Evolutionary conservation across 2,888 invertebrate genomes (phyloP), one percentile per base, ranked within the genome.

Genomic region (Crossocerus cetratus): DNA sequence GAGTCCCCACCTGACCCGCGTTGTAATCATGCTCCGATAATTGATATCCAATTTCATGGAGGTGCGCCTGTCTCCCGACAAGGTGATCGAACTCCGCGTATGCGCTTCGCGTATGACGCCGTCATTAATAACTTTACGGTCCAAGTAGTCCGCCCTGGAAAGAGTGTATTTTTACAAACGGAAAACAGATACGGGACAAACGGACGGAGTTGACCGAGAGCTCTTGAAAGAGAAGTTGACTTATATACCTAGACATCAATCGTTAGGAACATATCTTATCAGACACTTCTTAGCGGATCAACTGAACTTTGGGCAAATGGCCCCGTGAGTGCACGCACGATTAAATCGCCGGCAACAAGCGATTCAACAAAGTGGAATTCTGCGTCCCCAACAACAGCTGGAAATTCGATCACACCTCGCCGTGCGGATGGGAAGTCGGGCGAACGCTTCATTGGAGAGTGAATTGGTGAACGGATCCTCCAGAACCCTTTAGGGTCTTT

Each of bases 21-120:
- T 83, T 86, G 81, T 84, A 86, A 86, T 87, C 83, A 86, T 86
- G 80, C 71, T 60, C 59, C 68, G 78, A 84, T 86, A 85, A 86
- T 86, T 86, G 83, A 86, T 86, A 85, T 83, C 84, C 82, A 80
- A 82, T 82, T 82, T 84, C 76, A 82, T 71, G 74, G 54, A 42
- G 54, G 66, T 53, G 23, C 53, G 43, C 23, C 66, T 44, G 61
- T 76, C 58, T 65, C 58, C 76, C 72, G 62, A 60, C 65, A 62
- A 65, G 44, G 22, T 45, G 60, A 62, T 18, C 32, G 55, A 43
- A 49, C 59, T 42, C 69, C 53, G 2, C 54, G 45, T 63, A 49
- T 55, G 45, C n/a, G 32, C 21, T 58, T 22, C 49, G 22, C 45
- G 22, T 58, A 42, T 18, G 60, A 44, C 22, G 21, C 32, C 32